Percentiles rank a stretch among this genome's conserved stretches.
Evolutionary conservation across 2,113 vertebrate species (phyloP).

Genomic region (Saguinus imperator): DNA sequence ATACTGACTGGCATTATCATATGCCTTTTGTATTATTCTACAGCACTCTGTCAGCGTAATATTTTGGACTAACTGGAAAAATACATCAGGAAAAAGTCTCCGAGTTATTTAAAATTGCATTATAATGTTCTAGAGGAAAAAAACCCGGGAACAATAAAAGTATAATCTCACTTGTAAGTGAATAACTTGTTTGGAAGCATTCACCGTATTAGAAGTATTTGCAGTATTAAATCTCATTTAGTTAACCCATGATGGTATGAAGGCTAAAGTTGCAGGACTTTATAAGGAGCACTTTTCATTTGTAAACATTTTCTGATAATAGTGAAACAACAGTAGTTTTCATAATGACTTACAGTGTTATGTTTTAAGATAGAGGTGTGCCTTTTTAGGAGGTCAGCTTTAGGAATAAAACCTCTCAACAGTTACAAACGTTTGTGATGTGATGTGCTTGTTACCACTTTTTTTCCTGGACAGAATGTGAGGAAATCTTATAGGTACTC

Average conservation of each 20-base stretch:
- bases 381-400: not conserved
- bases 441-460: not conserved
- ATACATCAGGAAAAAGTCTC: slow-evolving; percentile 54
- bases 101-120: slow-evolving; percentile 45
- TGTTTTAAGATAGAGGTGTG: not conserved
- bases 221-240: not conserved
- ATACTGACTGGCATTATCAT: slow-evolving; percentile 67
- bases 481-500: slow-evolving; percentile 54
- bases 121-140: not conserved
- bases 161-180: not conserved
- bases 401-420: not conserved
- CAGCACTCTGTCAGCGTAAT: slow-evolving; percentile 52
- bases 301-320: not conserved
- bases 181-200: not conserved
- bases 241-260: not conserved
- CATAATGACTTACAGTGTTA: not conserved
- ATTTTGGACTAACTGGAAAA: slow-evolving; percentile 69
- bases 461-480: slow-evolving; percentile 30
- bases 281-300: not conserved
- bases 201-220: not conserved
- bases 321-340: not conserved
- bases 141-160: slow-evolving; percentile 15
- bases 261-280: not conserved
- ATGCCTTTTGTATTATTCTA: slow-evolving; percentile 65
- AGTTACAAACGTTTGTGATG: not conserved